Evolutionary conservation across 92 coral and sea anemone genomes (phyloP).

Genomic region (Epizoanthus stellaris): DNA sequence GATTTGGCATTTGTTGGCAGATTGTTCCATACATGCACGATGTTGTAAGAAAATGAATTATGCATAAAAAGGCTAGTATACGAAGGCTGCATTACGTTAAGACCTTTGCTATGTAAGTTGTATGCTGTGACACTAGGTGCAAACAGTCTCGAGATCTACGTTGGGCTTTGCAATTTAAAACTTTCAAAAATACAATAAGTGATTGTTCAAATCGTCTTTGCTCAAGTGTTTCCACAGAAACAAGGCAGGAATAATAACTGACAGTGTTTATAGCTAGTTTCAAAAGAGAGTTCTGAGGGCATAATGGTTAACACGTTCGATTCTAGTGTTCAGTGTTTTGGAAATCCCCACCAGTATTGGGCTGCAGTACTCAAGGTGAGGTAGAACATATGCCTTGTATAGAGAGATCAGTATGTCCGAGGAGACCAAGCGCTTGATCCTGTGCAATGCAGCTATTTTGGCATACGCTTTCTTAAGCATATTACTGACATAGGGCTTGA

Average conservation of each 20-base stretch:
- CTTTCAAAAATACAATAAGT: conserved; percentile 19
- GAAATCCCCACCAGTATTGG: conserved; percentile 28
- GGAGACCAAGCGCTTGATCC: conserved; percentile 38
- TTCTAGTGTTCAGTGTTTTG: conserved; percentile 10
- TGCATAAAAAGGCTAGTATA: too few relatives aligned
- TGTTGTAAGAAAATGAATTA: too few relatives aligned
- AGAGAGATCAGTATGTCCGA: too few relatives aligned
- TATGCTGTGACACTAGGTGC: too few relatives aligned
- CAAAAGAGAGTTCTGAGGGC: conserved; percentile 31
- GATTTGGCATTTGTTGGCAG: too few relatives aligned
- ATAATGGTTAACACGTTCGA: conserved; percentile 20
- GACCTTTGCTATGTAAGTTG: too few relatives aligned
- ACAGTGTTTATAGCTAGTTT: conserved; percentile 22
- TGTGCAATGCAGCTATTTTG: conserved; percentile 26
- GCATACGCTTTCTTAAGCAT: conserved; percentile 34
- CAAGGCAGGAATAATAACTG: conserved; percentile 11
- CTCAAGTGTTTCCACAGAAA: conserved; percentile 25
- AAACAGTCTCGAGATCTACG: too few relatives aligned
- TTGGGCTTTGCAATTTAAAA: too few relatives aligned
- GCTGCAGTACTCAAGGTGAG: conserved; percentile 37
- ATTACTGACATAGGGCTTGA: too few relatives aligned
- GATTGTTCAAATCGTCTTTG: conserved; percentile 18
- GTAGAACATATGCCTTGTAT: conserved; percentile 25
- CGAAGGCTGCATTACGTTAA: too few relatives aligned
- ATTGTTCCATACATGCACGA: too few relatives aligned